These are phyloP conservation scores for Pionites leucogaster DNA, from an alignment of 2,113 vertebrate species.

Conservation along the genomic window DNA sequence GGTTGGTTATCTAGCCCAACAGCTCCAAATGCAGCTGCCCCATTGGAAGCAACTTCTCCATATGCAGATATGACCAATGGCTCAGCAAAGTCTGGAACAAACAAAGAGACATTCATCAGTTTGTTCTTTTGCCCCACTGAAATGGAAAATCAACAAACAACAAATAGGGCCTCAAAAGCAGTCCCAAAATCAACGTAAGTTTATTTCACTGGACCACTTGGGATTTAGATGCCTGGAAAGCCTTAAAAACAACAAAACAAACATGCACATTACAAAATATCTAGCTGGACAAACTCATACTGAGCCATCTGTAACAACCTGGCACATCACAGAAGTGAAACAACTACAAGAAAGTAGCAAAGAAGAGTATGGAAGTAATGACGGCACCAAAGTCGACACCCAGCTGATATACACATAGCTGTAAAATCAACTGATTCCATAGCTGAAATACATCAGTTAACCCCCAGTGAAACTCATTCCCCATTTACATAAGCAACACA, in stretches of 20 bases:
- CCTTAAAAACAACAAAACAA: background rate
- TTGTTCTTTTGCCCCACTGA: background rate
- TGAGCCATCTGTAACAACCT: background rate
- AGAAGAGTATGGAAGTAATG: background rate
- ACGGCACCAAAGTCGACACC: background rate
- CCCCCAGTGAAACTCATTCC: background rate
- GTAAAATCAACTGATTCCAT: background rate
- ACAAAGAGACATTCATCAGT: background rate
- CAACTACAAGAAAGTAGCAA: background rate
- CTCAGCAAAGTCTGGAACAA: constrained; percentile 91
- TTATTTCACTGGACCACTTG: background rate
- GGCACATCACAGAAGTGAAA: background rate
- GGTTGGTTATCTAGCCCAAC: constrained; percentile 83
- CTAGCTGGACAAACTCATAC: background rate
- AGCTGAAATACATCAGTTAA: background rate
- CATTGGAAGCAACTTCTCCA: constrained; percentile 78
- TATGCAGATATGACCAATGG: constrained; percentile 84
- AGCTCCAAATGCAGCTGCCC: constrained; percentile 71
- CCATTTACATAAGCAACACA: background rate
- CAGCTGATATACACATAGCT: background rate
- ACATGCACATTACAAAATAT: background rate
- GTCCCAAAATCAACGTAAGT: background rate
- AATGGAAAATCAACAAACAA: background rate
- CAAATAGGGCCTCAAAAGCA: background rate
- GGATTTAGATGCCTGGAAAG: background rate